A percentile compares a stretch with the other conserved stretches of the same genome.
Evolutionary conservation across 30 jellyfish, hydroid and myxozoan species (phyloP).

Genomic region (Morbakka virulenta): DNA sequence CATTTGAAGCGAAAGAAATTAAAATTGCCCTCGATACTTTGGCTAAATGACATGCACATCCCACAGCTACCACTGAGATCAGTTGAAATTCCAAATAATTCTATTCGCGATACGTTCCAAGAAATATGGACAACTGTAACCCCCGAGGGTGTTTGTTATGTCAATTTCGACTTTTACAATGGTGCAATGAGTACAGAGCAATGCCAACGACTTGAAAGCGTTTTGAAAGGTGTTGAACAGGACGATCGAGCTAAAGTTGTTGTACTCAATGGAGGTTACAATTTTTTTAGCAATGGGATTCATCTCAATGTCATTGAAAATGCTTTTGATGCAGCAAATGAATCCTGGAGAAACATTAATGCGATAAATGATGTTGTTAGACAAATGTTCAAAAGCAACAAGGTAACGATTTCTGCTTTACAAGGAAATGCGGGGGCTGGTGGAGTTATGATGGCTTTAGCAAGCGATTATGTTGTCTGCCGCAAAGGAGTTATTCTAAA

Average conservation of each 20-base stretch:
- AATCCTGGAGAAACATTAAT: conserved; percentile 11
- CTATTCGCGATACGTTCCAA: background rate
- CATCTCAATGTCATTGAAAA: conserved; percentile 10
- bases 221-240: background rate
- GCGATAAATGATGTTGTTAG: conserved; percentile 13
- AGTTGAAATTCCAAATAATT: background rate
- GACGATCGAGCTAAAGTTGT: background rate
- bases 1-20: background rate
- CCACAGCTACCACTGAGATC: background rate
- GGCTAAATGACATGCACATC: no score
- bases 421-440: conserved; percentile 33
- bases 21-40: no score
- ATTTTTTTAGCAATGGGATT: conserved; percentile 14
- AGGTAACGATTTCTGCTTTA: conserved; percentile 8
- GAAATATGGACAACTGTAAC: conserved; percentile 14
- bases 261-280: conserved; percentile 22
- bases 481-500: conserved; percentile 9
- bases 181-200: conserved; percentile 8
- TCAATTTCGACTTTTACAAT: background rate
- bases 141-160: background rate
- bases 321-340: background rate
- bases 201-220: background rate
- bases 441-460: conserved; percentile 19
- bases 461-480: conserved; percentile 13
- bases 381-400: background rate